phyloP scores from a whole-genome alignment of 2,797 vertebrate genomes.

The Pteronotus mesoamericanus region DNA sequence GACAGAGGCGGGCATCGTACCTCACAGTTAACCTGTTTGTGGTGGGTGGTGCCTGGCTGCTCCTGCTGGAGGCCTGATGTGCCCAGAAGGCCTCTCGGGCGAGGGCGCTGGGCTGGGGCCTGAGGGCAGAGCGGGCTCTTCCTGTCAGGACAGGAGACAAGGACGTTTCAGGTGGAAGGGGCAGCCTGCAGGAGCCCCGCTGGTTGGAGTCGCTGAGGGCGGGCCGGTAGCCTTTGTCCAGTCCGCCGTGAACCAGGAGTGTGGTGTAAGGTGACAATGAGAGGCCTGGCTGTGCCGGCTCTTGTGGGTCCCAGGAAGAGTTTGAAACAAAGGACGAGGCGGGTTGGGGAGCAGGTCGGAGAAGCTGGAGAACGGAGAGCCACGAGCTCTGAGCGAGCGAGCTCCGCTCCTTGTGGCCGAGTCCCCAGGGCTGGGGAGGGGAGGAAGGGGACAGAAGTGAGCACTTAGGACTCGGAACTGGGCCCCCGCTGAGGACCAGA shows the following conservation, averaged over 20 bases:
- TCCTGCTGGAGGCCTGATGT: not conserved
- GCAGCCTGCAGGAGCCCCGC: not conserved
- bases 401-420: not conserved
- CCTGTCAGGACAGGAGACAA: not conserved
- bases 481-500: not conserved
- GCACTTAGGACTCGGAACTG: accelerated
- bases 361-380: not conserved
- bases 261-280: not conserved
- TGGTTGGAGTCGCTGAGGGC: not conserved
- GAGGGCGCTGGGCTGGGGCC: not conserved
- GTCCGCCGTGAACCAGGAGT: accelerated
- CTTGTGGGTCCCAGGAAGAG: not conserved
- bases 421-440: not conserved
- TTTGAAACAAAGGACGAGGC: not conserved
- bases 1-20: not conserved
- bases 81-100: not conserved
- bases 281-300: not conserved
- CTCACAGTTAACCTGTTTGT: not conserved
- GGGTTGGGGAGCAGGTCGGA: accelerated
- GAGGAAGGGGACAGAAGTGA: not conserved
- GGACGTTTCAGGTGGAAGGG: not conserved
- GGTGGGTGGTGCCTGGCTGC: not conserved
- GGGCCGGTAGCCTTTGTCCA: not conserved
- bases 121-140: not conserved
- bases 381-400: too few relatives aligned